Percentiles rank a stretch among this genome's conserved stretches.
phyloP scores from a whole-genome alignment of 2,113 vertebrate genomes.

The Oenanthe oenanthe region DNA sequence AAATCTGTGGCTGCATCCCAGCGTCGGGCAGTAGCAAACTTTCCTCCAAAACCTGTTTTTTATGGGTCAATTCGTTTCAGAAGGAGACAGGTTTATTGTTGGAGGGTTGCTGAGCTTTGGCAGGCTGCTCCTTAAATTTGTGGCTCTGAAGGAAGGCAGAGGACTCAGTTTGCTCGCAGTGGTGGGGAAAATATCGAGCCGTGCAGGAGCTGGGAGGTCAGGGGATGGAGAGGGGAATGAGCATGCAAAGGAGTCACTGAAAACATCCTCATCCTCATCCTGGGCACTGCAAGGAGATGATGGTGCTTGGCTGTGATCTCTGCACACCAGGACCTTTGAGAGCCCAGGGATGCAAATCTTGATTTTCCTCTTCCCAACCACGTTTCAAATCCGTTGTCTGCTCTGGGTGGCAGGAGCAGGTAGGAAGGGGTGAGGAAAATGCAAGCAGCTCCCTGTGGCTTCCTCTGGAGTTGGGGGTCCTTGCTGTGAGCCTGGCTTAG shows the following conservation, averaged over 20 bases:
- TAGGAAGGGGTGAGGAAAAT: constrained; percentile 9
- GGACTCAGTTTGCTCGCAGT: not conserved
- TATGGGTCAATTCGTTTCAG: not conserved
- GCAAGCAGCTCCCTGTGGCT: constrained; percentile 34
- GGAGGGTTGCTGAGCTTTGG: constrained; percentile 6
- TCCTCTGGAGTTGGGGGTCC: constrained; percentile 10
- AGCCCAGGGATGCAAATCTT: rapidly evolving
- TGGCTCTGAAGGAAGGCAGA: not conserved
- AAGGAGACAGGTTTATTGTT: not conserved
- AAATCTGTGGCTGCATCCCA: rapidly evolving
- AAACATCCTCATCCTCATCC: not conserved
- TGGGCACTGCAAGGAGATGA: not conserved
- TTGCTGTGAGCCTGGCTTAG: constrained; percentile 35
- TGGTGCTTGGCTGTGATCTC: not conserved
- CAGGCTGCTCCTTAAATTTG: not conserved
- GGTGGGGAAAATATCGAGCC: rapidly evolving
- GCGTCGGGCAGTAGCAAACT: not conserved
- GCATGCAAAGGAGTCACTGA: not conserved
- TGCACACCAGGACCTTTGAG: not conserved
- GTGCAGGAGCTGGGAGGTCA: not conserved
- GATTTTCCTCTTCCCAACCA: not conserved
- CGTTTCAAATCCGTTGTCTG: not conserved
- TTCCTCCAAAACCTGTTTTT: not conserved
- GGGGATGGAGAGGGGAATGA: not conserved
- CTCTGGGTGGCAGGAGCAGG: not conserved